A percentile compares a stretch with the other conserved stretches of the same genome.
Evolutionary conservation across 2,113 vertebrate genomes (phyloP).

Genomic region (Mus musculus): DNA sequence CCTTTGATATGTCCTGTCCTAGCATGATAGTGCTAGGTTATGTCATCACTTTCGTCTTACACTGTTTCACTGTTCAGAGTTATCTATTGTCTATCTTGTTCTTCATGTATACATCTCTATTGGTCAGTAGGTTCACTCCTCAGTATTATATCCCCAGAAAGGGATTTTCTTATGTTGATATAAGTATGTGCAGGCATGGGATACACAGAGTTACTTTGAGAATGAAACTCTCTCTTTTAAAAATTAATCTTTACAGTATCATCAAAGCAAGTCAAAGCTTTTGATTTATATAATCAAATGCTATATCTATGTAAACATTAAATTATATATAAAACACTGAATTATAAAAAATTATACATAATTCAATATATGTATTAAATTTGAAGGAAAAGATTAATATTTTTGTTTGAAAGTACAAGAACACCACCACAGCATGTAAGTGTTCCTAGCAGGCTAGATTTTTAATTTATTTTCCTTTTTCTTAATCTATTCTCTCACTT

Average conservation of each 20-base stretch:
- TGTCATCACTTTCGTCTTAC: neutral
- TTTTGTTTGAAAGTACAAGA: neutral
- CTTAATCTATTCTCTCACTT: neutral
- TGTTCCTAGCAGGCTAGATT: neutral
- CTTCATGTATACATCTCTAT: neutral
- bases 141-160: neutral
- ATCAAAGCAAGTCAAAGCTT: slow-evolving; percentile 30
- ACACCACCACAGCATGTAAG: neutral
- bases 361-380: neutral
- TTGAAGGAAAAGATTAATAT: neutral
- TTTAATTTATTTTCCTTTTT: neutral
- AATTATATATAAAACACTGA: slow-evolving; percentile 15
- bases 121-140: neutral
- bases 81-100: neutral
- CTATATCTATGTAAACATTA: neutral
- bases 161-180: slow-evolving; percentile 14
- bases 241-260: slow-evolving; percentile 37
- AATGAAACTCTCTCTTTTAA: slow-evolving; percentile 9
- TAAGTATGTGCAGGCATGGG: neutral
- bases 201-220: neutral
- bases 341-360: neutral
- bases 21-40: neutral
- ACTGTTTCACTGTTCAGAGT: neutral
- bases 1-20: neutral
- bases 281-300: slow-evolving; percentile 18